A percentile compares a stretch with the other conserved stretches of the same genome.
phyloP scores from a whole-genome alignment of 2,113 vertebrate genomes.

The Isurus oxyrinchus region DNA sequence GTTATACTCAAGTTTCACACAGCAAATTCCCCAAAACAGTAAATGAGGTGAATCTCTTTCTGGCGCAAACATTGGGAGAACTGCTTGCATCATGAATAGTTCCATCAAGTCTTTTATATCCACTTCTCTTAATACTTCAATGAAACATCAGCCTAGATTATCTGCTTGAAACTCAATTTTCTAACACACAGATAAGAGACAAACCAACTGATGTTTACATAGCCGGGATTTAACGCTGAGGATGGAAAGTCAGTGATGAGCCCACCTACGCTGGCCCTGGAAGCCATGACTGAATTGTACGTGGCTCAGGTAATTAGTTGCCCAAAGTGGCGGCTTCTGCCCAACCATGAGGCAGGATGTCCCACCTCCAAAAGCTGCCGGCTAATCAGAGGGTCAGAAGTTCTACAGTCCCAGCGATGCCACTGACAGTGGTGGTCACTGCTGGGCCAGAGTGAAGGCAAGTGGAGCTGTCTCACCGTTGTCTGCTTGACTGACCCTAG shows the following conservation, averaged over 20 bases:
- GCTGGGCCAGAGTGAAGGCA: background rate
- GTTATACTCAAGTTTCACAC: background rate
- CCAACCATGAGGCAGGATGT: too few relatives aligned
- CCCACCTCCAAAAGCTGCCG: too few relatives aligned
- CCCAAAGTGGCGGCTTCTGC: too few relatives aligned
- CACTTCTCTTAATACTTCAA: background rate
- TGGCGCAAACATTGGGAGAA: background rate
- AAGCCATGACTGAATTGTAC: too few relatives aligned
- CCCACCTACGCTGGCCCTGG: too few relatives aligned
- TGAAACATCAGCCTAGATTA: background rate
- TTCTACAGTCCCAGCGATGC: too few relatives aligned
- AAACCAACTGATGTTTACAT: background rate
- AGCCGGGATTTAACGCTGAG: too few relatives aligned
- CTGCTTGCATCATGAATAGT: background rate
- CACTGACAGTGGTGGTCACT: background rate
- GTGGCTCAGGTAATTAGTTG: too few relatives aligned
- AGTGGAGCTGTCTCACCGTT: background rate
- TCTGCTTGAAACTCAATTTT: background rate
- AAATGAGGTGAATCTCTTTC: background rate
- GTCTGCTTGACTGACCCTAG: background rate
- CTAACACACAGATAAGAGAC: background rate
- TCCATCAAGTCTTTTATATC: background rate
- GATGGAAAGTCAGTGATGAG: too few relatives aligned
- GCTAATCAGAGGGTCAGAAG: background rate
- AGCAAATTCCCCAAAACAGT: background rate